Evolutionary conservation across 2,888 invertebrate genomes (phyloP).

Genomic region (Chrysomela aeneicollis): DNA sequence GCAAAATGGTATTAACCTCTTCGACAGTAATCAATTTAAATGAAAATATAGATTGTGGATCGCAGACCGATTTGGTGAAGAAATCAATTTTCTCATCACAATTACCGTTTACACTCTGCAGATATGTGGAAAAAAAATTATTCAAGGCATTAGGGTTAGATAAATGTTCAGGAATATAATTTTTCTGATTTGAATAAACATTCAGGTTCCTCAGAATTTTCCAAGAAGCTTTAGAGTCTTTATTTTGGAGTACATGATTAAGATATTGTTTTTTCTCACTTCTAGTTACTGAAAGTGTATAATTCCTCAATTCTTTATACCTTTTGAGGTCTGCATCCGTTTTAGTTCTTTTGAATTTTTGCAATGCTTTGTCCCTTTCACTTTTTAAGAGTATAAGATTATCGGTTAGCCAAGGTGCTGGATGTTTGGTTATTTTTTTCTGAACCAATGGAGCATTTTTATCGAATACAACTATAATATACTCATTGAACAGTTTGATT

Average conservation of each 20-base stretch:
- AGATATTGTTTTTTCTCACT: neutral
- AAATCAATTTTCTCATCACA: slow-evolving; percentile 7
- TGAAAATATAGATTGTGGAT: neutral
- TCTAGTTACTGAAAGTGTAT: slow-evolving; percentile 11
- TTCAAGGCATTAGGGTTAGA: neutral
- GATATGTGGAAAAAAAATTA: neutral
- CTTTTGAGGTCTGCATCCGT: neutral
- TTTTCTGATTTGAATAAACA: neutral
- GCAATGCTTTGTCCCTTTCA: slow-evolving; percentile 12
- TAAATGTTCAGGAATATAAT: slow-evolving; percentile 3
- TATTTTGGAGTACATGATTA: neutral
- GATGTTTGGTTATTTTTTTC: slow-evolving; percentile 6
- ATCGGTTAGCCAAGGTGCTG: slow-evolving; percentile 23
- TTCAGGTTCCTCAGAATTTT: neutral
- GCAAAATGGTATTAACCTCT: neutral
- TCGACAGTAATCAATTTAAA: neutral
- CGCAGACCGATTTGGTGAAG: neutral
- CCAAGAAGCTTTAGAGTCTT: neutral
- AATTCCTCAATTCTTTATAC: slow-evolving; percentile 24
- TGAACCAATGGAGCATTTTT: slow-evolving; percentile 4
- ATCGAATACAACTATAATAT: neutral
- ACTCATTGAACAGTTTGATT: slow-evolving; percentile 18
- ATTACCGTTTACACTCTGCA: neutral
- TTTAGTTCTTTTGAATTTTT: slow-evolving; percentile 21
- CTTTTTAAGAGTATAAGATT: slow-evolving; percentile 4